Percentiles rank a stretch among this genome's conserved stretches.
Conservation (phyloP, 2,888 invertebrate species). For the Polymixis lichenea region DNA sequence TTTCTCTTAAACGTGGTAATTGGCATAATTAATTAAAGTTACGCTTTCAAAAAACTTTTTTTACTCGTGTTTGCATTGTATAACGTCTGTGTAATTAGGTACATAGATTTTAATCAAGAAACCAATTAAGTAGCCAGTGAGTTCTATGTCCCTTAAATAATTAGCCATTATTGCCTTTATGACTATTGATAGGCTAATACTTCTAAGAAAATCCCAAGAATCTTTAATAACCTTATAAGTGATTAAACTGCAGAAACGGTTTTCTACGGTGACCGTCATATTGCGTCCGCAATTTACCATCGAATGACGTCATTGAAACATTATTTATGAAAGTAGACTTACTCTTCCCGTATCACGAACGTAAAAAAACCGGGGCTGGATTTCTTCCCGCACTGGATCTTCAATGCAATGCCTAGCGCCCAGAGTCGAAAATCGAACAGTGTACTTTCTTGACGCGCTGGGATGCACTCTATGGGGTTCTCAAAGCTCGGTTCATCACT, state of each 20-base stretch:
- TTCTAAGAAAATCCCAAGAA: not conserved
- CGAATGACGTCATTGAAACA: too few relatives aligned
- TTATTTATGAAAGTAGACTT: too few relatives aligned
- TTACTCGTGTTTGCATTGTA: not conserved
- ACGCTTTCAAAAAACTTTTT: not conserved
- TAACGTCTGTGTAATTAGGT: not conserved
- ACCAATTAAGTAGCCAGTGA: not conserved
- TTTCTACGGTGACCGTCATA: too few relatives aligned
- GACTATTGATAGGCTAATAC: not conserved
- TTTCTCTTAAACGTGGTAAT: not conserved
- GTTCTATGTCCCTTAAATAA: conserved; percentile 11
- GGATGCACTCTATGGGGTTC: too few relatives aligned
- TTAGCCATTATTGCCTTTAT: not conserved
- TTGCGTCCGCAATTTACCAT: too few relatives aligned
- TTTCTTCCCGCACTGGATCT: too few relatives aligned
- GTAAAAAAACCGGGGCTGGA: too few relatives aligned
- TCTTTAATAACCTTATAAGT: not conserved
- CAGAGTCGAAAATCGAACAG: too few relatives aligned
- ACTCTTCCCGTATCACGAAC: too few relatives aligned
- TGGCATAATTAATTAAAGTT: not conserved
- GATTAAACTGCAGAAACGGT: not conserved
- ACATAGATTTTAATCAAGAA: conserved; percentile 22
- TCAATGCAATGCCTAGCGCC: too few relatives aligned
- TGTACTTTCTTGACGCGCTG: too few relatives aligned
- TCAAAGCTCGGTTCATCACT: too few relatives aligned